A percentile compares a stretch with the other conserved stretches of the same genome.
phyloP scores from a whole-genome alignment of 2,888 invertebrate genomes.

The Nasonia oneida region DNA sequence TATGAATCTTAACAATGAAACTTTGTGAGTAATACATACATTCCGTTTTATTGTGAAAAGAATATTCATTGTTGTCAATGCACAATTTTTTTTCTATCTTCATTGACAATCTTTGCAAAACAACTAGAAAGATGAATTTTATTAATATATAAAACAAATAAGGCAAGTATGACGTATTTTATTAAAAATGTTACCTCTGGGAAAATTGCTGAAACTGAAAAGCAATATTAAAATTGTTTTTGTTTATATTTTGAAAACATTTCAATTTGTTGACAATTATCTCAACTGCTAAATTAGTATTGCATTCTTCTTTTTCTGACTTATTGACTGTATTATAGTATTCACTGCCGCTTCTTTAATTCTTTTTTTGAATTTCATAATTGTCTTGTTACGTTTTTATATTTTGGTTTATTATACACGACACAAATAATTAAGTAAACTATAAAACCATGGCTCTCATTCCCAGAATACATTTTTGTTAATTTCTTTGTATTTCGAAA shows the following conservation, averaged over 20 bases:
- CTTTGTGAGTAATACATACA: too few species aligned
- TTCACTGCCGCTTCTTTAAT: neutral
- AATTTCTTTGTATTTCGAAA: too few species aligned
- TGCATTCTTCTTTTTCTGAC: neutral
- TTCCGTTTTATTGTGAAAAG: too few species aligned
- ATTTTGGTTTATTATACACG: neutral
- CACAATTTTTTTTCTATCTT: neutral
- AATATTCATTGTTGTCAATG: too few species aligned
- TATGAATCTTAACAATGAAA: too few species aligned
- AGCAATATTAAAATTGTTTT: neutral
- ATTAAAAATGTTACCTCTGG: slow-evolving; percentile 12
- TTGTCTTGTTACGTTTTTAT: neutral
- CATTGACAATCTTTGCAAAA: slow-evolving; percentile 20
- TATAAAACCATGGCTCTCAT: too few species aligned
- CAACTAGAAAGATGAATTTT: neutral
- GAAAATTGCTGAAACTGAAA: neutral
- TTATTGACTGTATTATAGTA: neutral
- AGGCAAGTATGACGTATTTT: neutral
- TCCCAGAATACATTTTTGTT: too few species aligned
- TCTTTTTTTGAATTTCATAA: neutral
- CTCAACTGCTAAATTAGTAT: neutral
- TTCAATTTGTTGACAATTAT: neutral
- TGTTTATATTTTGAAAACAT: neutral
- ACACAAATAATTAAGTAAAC: too few species aligned
- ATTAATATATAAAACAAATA: neutral